These are phyloP conservation scores for Arremon brunneinucha DNA, from an alignment of 2,797 vertebrate genomes.

Conservation along the genomic window DNA sequence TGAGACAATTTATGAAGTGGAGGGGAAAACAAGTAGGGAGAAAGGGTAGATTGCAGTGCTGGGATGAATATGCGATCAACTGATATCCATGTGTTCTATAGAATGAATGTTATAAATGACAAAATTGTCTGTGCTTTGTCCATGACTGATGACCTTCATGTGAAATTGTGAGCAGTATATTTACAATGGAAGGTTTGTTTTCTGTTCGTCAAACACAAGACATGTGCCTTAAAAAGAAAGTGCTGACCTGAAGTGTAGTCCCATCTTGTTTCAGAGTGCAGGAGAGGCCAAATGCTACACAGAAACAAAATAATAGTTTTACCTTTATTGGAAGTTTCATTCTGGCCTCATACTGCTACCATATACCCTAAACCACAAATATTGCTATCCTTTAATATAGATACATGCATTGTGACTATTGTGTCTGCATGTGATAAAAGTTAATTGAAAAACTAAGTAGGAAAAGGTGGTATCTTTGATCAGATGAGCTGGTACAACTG, in stretches of 20 bases:
- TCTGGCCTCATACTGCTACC: background rate
- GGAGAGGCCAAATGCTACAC: background rate
- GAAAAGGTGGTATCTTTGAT: conserved; percentile 26
- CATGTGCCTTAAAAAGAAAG: background rate
- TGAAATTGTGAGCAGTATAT: background rate
- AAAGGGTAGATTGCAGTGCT: background rate
- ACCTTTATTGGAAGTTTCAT: background rate
- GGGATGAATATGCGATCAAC: background rate
- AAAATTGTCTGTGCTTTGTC: background rate
- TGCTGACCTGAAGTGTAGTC: background rate
- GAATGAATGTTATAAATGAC: background rate
- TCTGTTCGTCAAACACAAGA: background rate
- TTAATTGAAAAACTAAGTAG: conserved; percentile 16
- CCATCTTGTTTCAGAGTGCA: background rate
- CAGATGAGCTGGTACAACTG: conserved; percentile 6
- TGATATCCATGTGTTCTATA: background rate
- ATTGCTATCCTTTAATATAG: background rate
- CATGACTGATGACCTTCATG: background rate
- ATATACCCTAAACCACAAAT: background rate
- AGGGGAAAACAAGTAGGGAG: background rate
- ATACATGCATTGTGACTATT: background rate
- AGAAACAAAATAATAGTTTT: background rate
- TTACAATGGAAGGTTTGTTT: background rate
- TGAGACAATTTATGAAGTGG: background rate
- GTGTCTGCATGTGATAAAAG: background rate